Base-by-base conservation (phyloP, 2,888 invertebrate species). In the Agelastica alni region DNA sequence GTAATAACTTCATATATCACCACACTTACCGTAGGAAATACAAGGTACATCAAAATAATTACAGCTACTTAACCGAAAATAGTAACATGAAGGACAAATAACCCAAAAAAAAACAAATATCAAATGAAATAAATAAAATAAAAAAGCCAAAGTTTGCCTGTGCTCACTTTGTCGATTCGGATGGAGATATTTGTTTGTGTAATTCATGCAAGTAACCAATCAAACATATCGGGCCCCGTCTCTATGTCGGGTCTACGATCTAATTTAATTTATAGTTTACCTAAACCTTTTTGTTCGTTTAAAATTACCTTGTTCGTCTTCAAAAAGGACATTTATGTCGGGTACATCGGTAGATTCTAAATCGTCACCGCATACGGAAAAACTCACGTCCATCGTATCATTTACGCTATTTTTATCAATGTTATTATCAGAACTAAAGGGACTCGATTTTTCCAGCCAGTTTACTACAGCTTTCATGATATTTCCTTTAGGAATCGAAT, bases 191-290 rank as follows among this genome's bases (percentile, higher is more conserved):
- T n/a, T n/a, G 54, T 56, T 31, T 53, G 48, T 42, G 47, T 45
- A 52, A 31, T 37, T 37, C 68, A 70, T 69, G 69, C 68, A 65
- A 60, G 57, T 51, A 62, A 69, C 63, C 63, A 60, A 67, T 69
- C 73, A 75, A 76, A 75, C 76, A 76, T 76, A 75, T 76, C 76
- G 77, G 76, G 76, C 69, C 67, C 71, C 68, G 66, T 64, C 70
- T 51, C 55, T 32, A 14, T 39, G 10, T 58, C 56, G 65, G 65
- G 62, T 63, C 65, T 64, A 62, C 18, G 39, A 18, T 43, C 58
- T 60, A 60, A 49, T 18, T 51, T 39, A 43, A 36, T 18, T 44
- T 43, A 22, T 26, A 28, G 36, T 56, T 62, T 62, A 60, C 62
- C 60, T 60, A 57, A 20, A 48, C 44, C n/a, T 17, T 32, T 34